These are phyloP conservation scores for Gadopsis marmoratus DNA, from an alignment of 2,797 vertebrate species.

Conservation along the genomic window DNA sequence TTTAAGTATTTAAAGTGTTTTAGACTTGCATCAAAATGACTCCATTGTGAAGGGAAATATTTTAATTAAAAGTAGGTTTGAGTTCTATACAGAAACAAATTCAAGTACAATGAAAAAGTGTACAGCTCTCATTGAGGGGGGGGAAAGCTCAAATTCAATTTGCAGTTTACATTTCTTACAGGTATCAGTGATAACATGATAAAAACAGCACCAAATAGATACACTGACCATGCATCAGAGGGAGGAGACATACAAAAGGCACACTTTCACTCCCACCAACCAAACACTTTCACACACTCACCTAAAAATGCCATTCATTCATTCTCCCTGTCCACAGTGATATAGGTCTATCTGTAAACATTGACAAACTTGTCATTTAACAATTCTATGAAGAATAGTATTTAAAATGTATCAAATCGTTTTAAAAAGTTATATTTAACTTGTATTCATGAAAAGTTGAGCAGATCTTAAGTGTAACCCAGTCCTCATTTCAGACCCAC, in stretches of 20 bases:
- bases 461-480: constrained; percentile 29
- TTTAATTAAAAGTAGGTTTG: constrained; percentile 79
- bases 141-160: constrained; percentile 71
- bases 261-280: constrained; percentile 56
- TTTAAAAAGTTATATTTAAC: constrained; percentile 54
- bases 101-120: constrained; percentile 82
- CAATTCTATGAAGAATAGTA: constrained; percentile 71
- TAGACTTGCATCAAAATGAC: neutral
- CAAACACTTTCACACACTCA: constrained; percentile 16
- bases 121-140: constrained; percentile 54
- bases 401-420: constrained; percentile 73
- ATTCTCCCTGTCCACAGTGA: constrained; percentile 84
- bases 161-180: constrained; percentile 82
- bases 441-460: constrained; percentile 45
- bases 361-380: constrained; percentile 73
- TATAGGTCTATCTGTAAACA: constrained; percentile 88
- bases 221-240: constrained; percentile 84
- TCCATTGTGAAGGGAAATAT: constrained; percentile 33
- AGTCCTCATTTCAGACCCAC: constrained; percentile 24
- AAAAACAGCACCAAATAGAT: constrained; percentile 85
- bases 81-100: constrained; percentile 80
- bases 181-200: constrained; percentile 75
- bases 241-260: constrained; percentile 76
- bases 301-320: constrained; percentile 58
- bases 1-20: neutral